Evolutionary conservation across 2,113 vertebrate genomes (phyloP).

Genomic region (Mobula birostris): DNA sequence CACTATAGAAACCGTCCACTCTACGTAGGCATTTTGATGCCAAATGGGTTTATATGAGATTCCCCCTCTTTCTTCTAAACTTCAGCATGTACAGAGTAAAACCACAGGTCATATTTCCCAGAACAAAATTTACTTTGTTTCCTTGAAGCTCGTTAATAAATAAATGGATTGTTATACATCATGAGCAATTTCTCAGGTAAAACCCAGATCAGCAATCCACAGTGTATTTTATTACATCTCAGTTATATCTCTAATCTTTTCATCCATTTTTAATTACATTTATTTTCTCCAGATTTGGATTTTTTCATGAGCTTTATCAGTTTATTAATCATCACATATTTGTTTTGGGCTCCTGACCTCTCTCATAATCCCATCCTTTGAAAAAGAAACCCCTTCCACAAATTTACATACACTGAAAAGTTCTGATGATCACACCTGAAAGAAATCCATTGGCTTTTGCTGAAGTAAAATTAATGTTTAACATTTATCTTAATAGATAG

Average conservation of each 20-base stretch:
- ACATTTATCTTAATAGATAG: neutral
- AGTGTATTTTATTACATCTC: neutral
- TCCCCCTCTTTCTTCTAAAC: too few relatives aligned
- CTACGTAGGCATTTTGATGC: too few relatives aligned
- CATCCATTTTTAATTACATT: neutral
- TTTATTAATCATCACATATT: neutral
- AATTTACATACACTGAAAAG: neutral
- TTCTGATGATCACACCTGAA: neutral
- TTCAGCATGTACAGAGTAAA: neutral
- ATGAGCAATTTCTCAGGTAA: neutral
- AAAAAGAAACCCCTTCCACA: neutral
- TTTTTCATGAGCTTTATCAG: neutral
- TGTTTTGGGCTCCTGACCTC: neutral
- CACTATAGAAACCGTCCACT: too few relatives aligned
- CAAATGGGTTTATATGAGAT: too few relatives aligned
- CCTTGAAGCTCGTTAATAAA: neutral
- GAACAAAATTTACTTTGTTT: neutral
- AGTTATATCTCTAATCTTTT: neutral
- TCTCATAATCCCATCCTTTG: neutral
- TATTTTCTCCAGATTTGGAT: neutral
- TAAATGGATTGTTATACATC: neutral
- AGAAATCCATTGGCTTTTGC: neutral
- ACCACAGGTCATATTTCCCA: neutral
- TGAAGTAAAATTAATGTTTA: neutral
- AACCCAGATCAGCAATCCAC: neutral